Evolutionary conservation across 2,113 vertebrate genomes (phyloP).

Genomic region (Campylorhamphus procurvoides): DNA sequence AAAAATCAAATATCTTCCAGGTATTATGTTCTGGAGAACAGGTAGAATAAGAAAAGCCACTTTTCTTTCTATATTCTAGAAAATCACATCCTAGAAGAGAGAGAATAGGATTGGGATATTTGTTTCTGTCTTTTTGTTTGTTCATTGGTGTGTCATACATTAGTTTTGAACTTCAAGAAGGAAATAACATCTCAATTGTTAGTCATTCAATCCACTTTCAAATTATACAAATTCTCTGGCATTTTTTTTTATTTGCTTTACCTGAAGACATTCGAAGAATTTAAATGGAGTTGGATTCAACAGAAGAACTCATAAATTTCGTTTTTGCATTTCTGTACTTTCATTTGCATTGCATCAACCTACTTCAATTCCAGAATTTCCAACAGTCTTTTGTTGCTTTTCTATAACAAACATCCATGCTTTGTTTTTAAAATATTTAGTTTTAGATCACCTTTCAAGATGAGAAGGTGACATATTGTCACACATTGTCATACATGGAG

Average conservation of each 20-base stretch:
- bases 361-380: neutral
- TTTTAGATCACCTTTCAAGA: neutral
- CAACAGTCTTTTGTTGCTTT: neutral
- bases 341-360: neutral
- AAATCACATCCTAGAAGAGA: neutral
- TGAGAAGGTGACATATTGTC: neutral
- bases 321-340: neutral
- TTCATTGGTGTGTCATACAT: neutral
- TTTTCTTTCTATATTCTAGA: neutral
- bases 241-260: neutral
- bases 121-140: neutral
- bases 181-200: neutral
- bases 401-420: neutral
- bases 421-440: neutral
- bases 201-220: neutral
- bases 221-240: neutral
- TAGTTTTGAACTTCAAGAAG: neutral
- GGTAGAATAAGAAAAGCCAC: neutral
- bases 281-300: neutral
- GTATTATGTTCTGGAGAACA: neutral
- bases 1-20: neutral
- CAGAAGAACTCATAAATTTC: neutral
- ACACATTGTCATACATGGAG: neutral
- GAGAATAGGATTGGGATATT: accelerated
- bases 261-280: neutral